Evolutionary conservation across 1,140 invertebrate genomes (phyloP), one percentile per base, ranked within the genome.

Genomic region (Teleopsis dalmanni): DNA sequence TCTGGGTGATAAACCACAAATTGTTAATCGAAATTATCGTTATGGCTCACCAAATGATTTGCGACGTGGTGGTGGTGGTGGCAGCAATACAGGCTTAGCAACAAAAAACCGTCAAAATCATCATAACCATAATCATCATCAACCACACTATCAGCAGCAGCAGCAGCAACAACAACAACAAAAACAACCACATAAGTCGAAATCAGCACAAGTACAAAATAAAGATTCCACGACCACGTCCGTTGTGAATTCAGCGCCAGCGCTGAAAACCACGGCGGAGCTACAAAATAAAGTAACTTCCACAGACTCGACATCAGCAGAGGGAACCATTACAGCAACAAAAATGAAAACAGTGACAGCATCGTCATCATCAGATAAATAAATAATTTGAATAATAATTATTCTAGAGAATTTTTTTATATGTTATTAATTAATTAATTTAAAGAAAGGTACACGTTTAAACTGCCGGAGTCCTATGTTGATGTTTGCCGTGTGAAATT

Each of bases 1-100:
- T 1, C 38, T 65, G 52, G 67, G 67, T 33, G 66, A 70, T 43
- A 65, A 65, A 47, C 60, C 66, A 10, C 66, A 70, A 56, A 58
- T 64, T 43, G 67, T 42, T 0, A 47, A 48, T 33, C 33, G 36
- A 6, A 54, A 60, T 49, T 37, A 64, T 53, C 61, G 62, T 47
- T 60, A 53, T 54, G 51, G 51, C 26, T 53, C 51, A 26, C 47
- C 54, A 19, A 36, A 65, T 33, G 62, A 67, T 45, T 9, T 67
- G 27, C 58, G 64, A 18, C 64, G 64, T 18, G 59, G 54, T 43
- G 49, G 42, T 33, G 47, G 37, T 18, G 47, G 47, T 18, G 44
- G 42, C 14, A 67, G 59, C 50, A 66, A 61, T 42, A 55, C 62
- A n/a, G 62, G 63, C 27, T 43, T 65, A 4, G 35, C 14, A 41